Evolutionary conservation across 2,113 vertebrate species (phyloP).

Genomic region (Bubo bubo): DNA sequence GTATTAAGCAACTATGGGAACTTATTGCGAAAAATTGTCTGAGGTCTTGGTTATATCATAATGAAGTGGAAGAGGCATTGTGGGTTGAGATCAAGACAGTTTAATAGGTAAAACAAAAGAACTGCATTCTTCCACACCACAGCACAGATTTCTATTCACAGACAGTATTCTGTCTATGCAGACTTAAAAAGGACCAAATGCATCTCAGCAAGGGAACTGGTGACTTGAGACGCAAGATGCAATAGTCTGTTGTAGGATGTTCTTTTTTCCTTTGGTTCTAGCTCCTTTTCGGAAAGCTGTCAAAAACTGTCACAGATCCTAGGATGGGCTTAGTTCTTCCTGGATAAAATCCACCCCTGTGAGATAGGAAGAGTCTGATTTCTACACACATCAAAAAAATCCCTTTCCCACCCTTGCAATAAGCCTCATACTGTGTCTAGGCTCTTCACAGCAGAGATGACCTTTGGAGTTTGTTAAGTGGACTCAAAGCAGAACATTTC

Average conservation of each 20-base stretch:
- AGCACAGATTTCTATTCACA: not conserved
- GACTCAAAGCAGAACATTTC: slow-evolving; percentile 10
- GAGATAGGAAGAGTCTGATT: not conserved
- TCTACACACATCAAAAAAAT: slow-evolving; percentile 5
- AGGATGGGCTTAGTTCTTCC: not conserved
- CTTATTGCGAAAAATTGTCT: not conserved
- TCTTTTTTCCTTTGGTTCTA: not conserved
- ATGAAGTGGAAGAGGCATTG: too few species aligned
- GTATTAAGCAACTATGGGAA: not conserved
- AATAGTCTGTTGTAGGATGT: not conserved
- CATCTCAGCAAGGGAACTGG: not conserved
- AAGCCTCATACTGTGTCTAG: not conserved
- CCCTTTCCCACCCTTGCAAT: not conserved
- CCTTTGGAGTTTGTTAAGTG: slow-evolving; percentile 29
- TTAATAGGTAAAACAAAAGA: not conserved
- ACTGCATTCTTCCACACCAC: not conserved
- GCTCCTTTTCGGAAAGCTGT: not conserved
- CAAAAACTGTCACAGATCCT: not conserved
- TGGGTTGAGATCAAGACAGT: too few species aligned
- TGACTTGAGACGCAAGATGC: not conserved
- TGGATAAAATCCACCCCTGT: not conserved
- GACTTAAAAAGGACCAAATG: not conserved
- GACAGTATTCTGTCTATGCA: not conserved
- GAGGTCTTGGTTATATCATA: not conserved
- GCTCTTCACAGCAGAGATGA: slow-evolving; percentile 25